Evolutionary conservation across 2,113 vertebrate species (phyloP), one percentile per base, ranked within the genome.

Genomic region (Hippolais icterina): DNA sequence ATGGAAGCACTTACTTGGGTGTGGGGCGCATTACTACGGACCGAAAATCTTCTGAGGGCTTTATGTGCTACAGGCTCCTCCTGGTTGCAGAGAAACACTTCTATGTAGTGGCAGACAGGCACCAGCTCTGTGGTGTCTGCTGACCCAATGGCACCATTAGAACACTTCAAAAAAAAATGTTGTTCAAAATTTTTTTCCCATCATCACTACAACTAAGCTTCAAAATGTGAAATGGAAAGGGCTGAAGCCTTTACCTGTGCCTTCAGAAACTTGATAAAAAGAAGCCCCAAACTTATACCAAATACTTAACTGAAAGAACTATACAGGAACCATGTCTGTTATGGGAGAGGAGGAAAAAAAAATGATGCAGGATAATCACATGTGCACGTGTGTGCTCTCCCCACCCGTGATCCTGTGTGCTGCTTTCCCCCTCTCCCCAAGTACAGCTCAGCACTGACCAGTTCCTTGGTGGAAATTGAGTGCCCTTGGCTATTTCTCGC

Each of bases 121-220:
- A n/a, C 6, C 1, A 5, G 31, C 70, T 87, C 49, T 8, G 1
- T 0, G 42, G 49, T 0, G 0, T 17, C 70, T 2, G 1, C 59
- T 60, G 33, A 84, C 44, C 35, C 60, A 64, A 33, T 0, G 0
- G 42, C 42, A 35, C 25, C 70, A 52, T 18, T 9, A 33, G 1
- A 79, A 18, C 41, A 46, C 44, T 90, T 41, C 2, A 69, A 72
- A 79, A 63, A 63, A 80, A 63, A 37, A 65, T 3, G 46, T 3
- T 5, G 9, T 18, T 53, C 15, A 57, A 56, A 82, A 16, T 5
- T 17, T 75, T 74, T 50, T 65, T 50, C 5, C n/a, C 0, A 0
- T 63, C 31, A 29, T 50, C 18, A 19, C 11, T 59, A n/a, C 54
- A 52, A 63, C 42, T 47, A 22, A 78, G 9, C 24, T 78, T 78